Base-by-base conservation (phyloP, 1,140 invertebrate genomes). In the Archivesica marissinica region DNA sequence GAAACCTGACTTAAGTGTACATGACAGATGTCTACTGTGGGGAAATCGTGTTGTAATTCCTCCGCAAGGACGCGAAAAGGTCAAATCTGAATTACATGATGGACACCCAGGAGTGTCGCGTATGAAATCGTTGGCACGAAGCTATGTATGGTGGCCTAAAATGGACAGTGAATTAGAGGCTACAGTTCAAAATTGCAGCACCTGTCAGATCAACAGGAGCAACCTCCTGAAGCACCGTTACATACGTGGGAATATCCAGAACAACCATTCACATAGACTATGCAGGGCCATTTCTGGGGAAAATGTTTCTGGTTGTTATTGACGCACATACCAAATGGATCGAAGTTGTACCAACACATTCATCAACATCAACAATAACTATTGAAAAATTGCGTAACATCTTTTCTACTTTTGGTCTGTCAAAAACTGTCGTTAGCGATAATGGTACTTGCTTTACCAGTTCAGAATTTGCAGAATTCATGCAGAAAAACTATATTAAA, bases 401-500 rank as follows among this genome's bases (percentile, higher is more conserved):
- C n/a, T n/a, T n/a, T n/a, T n/a, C n/a, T n/a, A n/a, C n/a, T n/a
- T n/a, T n/a, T n/a, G n/a, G n/a, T n/a, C n/a, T n/a, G n/a, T n/a
- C n/a, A 85, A 28, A 17, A 68, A 61, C 17, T 88, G 23, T n/a
- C n/a, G 86, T 91, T 17, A 81, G 39, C 15, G 92, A 93, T 72
- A 92, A 92, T 84, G 91, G 85, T 4, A 76, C 87, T 3, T 61
- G 72, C 39, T 90, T 91, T 70, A 87, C 66, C 25, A 41, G 61
- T 41, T 64, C 77, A 33, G 87, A 90, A 76, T 92, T 92, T 77
- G 41, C 84, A 59, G 35, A 84, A 28, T 93, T 90, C 56, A 59
- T 85, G 25, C 54, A 59, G 33, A 33, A 33, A 13, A 87, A 88
- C 75, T 88, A 89, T 39, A 83, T 87, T 59, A 39, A 47, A 38